These are phyloP conservation scores for Oxystoma pomonae DNA, from an alignment of 2,888 invertebrate species.

Conservation along the genomic window DNA sequence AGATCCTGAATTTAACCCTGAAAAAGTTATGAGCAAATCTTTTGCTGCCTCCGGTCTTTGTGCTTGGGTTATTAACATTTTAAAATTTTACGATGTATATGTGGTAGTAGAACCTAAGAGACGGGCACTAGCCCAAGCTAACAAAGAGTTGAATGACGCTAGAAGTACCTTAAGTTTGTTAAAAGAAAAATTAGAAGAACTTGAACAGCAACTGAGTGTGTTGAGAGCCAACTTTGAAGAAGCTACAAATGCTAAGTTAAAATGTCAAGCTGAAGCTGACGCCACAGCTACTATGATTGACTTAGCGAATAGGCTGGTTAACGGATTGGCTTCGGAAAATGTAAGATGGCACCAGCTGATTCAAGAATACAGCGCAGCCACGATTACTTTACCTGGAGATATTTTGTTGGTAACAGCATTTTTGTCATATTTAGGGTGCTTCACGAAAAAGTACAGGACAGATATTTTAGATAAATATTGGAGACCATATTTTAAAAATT, in stretches of 20 bases:
- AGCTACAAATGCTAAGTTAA: constrained; percentile 81
- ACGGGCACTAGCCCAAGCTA: constrained; percentile 79
- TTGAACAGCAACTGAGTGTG: constrained; percentile 73
- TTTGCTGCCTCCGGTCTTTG: constrained; percentile 89
- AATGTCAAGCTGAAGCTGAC: constrained; percentile 91
- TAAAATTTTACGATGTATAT: constrained; percentile 84
- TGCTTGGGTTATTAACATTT: constrained; percentile 92
- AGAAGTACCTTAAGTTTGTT: constrained; percentile 73
- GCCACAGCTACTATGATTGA: constrained; percentile 85
- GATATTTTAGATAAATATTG: constrained; percentile 76
- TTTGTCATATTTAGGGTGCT: constrained; percentile 93
- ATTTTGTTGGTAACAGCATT: constrained; percentile 86
- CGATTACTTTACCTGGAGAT: constrained; percentile 82
- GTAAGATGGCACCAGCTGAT: constrained; percentile 68
- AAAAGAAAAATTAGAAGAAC: constrained; percentile 66
- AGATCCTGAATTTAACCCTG: constrained; percentile 78
- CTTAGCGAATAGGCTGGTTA: constrained; percentile 86
- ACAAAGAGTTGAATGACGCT: constrained; percentile 77
- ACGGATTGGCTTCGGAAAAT: constrained; percentile 90
- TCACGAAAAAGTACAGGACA: constrained; percentile 76
- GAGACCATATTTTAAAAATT: constrained; percentile 72
- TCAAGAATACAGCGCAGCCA: constrained; percentile 62
- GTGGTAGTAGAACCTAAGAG: constrained; percentile 91
- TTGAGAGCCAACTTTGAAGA: constrained; percentile 80
- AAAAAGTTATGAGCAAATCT: constrained; percentile 80